Evolutionary conservation across 2,888 invertebrate species (phyloP), one percentile per base, ranked within the genome.

Genomic region (Electrophaes corylata): DNA sequence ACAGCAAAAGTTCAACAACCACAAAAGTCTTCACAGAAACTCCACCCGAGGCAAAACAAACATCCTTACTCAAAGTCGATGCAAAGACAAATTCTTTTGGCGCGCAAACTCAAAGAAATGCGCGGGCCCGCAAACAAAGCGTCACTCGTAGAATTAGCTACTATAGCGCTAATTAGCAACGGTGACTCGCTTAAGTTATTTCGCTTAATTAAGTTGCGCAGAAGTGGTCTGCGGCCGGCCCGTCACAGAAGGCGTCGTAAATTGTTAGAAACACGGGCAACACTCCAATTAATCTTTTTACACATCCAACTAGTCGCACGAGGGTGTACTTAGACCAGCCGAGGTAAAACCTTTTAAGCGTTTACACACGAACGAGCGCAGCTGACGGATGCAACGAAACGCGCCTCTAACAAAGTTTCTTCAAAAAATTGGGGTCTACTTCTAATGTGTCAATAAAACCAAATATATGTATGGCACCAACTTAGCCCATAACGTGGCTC

Each of bases 221-320:
- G 83, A 88, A 91, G 91, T 91, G 91, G 90, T 90, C 90, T 90
- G 86, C 83, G 87, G 86, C 86, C 84, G 86, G 87, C 83, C 87
- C 82, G 84, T 75, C 77, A 76, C 79, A 76, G 78, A 87, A 88
- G 88, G 86, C 84, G 88, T 76, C 76, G 83, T 83, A 88, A 89
- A 88, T 87, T 88, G 89, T 90, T 88, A 87, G 89, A 84, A 79
- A 87, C 80, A 79, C 80, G 84, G 76, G 85, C 81, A 83, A 82
- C 89, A 88, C 91, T 91, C 91, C 91, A 91, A 91, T 91, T 91
- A 91, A 91, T 91, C 90, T 91, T 91, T 91, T 88, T 89, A 90
- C 88, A 90, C 90, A 89, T 88, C 86, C 84, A 60, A 60, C 88
- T 89, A 87, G 86, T 83, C 81, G 81, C 83, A 83, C 86, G 88